Base-by-base conservation (phyloP, 2,797 vertebrate species). In the Danio jaintianensis region DNA sequence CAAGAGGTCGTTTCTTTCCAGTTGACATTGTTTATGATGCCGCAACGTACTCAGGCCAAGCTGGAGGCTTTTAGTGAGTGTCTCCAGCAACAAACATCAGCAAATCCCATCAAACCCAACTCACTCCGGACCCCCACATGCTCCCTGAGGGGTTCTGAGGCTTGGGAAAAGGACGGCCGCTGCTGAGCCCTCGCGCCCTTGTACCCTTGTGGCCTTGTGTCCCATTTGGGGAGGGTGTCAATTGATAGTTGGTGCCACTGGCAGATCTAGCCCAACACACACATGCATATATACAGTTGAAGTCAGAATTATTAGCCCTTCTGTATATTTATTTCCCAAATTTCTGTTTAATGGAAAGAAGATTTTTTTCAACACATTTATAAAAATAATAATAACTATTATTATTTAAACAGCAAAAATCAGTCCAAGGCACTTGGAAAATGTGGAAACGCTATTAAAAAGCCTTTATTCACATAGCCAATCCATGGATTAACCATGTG, bases 111-210 rank as follows among this genome's bases (percentile, higher is more conserved):
- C 92, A 92, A 92, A 93, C 90, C 88, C 84, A 74, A 75, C 86
- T 90, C 85, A 86, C 84, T n/a, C 62, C 40, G 18, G 62, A 50
- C 83, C 85, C 84, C 83, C 86, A 79, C 72, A 79, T 76, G 63
- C 80, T 90, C 91, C 90, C 91, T 47, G 83, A 90, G 85, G 91
- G 90, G 87, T 81, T 80, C 63, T 79, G 85, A 92, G 88, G 93
- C 93, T 93, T 95, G 93, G 93, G 94, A 95, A 95, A 93, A 92
- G 90, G 89, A 93, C 90, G 88, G 90, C 90, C 88, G 88, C 87
- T 80, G 82, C 63, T 80, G 68, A 78, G 83, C 89, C 93, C 92
- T 90, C 87, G 84, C 86, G 88, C 91, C 88, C 85, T 78, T 69
- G 85, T 83, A 53, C 18, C 77, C 77, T 63, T 42, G 9, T 52